Evolutionary conservation across 2,888 invertebrate genomes (phyloP), one percentile per base, ranked within the genome.

Genomic region (Cephus rjabovi): DNA sequence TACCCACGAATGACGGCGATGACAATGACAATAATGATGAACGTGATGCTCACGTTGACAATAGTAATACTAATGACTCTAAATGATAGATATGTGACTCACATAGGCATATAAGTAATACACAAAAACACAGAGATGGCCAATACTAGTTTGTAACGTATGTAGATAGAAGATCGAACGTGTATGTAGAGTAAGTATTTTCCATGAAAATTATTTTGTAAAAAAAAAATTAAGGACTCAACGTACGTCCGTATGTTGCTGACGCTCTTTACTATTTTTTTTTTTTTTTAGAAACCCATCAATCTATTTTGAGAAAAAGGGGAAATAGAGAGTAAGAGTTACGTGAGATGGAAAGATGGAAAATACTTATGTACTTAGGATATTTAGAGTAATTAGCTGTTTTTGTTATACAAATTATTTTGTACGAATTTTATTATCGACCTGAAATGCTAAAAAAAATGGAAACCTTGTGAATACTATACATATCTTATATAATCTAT

Each of bases 341-440:
- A 33, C 9, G 71, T 30, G 15, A 30, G 9, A 71, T 78, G 78
- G 75, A 75, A 79, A 30, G 9, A 71, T 78, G 78, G 75, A 75
- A 79, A 84, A 80, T 81, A 81, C 83, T 83, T 86, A 83, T 85
- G 82, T 84, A 88, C 85, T 87, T 87, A 84, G 87, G 75, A 77
- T 82, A 77, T 80, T 83, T 80, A 83, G 83, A 83, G 84, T 87
- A 86, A 82, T 86, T 88, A 84, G 75, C 80, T 83, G 79, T 83
- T 89, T 86, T 89, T 90, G 89, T 90, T 89, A 90, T 85, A 81
- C 84, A 88, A 88, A 87, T 86, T 84, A 88, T 87, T 90, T 90
- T 89, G 86, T 89, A 90, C 85, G 88, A 87, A 90, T 88, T 90
- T 90, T 88, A 89, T 90, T 85, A 86, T 77, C 81, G 79, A 76